Base-by-base conservation (phyloP, 23 tunicate genomes). In the Oikopleura dioica region DNA sequence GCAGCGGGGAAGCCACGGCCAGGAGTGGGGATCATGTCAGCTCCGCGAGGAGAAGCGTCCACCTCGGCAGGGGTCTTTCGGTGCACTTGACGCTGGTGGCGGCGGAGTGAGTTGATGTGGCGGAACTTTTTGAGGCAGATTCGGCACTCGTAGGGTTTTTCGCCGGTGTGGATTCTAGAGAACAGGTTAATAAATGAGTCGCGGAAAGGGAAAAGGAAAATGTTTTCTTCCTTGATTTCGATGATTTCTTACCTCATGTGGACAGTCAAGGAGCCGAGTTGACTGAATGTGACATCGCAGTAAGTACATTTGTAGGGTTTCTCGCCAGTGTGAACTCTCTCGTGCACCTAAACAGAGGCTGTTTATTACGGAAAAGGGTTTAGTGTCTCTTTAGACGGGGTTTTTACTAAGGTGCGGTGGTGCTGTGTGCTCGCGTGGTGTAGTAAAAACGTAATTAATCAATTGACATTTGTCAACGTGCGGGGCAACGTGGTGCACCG, bases 261-360 rank as follows among this genome's bases (percentile, higher is more conserved):
- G 21, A 83, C 95, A 26, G 95, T 87, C 1, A 87, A 83, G 26
- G 95, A 87, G 0, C 95, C 95, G 24, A 83, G 81, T 59, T 87
- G 87, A 37, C 81, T 79, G 67, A 87, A 87, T 68, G 79, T 79
- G 29, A 55, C 80, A 23, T 76, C 35, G 76, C 95, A 87, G 28
- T 77, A 76, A 63, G 78, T 78, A 80, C 95, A 87, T 1, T 78
- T 38, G 38, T 78, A 87, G 0, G 95, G 95, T 38, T 87, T 87
- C 50, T 87, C 95, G 1, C 87, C 87, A 0, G 95, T 87, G 78
- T 87, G 95, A 63, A 63, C 72, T 24, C 72, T 23, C 33, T 63
- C 72, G 33, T 63, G 72, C 2, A 63, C 72, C 72, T 63, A 63
- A 28, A 63, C 33, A 63, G 26, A 63, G 5, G n/a, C n/a, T n/a